Base-by-base conservation (phyloP, 1,140 invertebrate species). In the Triops longicaudatus region DNA sequence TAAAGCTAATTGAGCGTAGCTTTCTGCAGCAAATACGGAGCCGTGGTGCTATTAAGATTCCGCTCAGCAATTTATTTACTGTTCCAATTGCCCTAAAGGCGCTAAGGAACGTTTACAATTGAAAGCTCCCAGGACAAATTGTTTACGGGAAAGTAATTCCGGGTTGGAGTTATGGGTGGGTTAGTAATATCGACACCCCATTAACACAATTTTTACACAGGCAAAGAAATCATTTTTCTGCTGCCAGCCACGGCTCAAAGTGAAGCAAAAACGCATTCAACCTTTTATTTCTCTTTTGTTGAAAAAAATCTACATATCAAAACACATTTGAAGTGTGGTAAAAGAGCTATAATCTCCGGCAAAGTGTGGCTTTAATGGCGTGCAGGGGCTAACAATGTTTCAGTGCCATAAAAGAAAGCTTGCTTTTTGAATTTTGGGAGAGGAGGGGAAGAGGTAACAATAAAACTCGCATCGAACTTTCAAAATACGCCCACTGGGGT, bases 51-150 rank as follows among this genome's bases (percentile, higher is more conserved):
- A n/a, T 63, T 22, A 63, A 63, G 17, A 63, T 63, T 63, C 50
- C 50, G 4, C 50, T 63, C 50, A 63, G 50, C 50, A 63, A 63
- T 63, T 22, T 63, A 63, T 63, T 63, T 63, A 63, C 50, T 63
- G 50, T 63, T 63, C 50, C 50, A 63, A 63, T 63, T n/a, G n/a
- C 22, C n/a, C 31, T 14, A 63, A 5, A 63, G 50, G 50, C n/a
- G 50, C 50, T 4, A 17, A 22, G 22, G 50, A 22, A 17, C 17
- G 14, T 22, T 63, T n/a, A 63, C 50, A 63, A 63, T 63, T 63
- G 50, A 63, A 63, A 63, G 50, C 2, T 14, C 31, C 31, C 31
- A 37, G 50, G 50, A 63, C 50, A 63, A 63, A 63, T 63, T 63
- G 50, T 63, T 63, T 63, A 63, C 50, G 50, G 50, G 22, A 22